Base-by-base conservation (phyloP, 2,888 invertebrate species). In the Julus scanicus region DNA sequence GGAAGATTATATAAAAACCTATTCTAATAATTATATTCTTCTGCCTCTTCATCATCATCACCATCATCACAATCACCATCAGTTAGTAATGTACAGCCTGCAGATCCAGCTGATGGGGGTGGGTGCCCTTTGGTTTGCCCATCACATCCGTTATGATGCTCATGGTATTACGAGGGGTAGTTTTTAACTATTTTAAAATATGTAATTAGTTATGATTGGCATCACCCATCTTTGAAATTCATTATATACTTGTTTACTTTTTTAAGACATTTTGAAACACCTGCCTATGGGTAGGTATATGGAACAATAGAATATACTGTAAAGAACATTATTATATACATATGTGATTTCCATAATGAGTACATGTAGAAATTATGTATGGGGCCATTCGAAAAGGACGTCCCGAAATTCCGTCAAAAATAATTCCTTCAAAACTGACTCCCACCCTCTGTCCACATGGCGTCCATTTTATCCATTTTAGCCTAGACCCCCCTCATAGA, bases 31-130 rank as follows among this genome's bases (percentile, higher is more conserved):
- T 57, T 57, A 57, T 11, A 57, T n/a, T n/a, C 1, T 57, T n/a
- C 3, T 57, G n/a, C 57, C 57, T 57, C 57, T 57, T 57, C 57
- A 57, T 57, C 57, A 57, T 57, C 57, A 57, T 57, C 57, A 57
- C n/a, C 53, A 53, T 57, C 57, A 57, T n/a, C 57, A 57, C 57
- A 57, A 57, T 57, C 57, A 57, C 57, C 57, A n/a, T 57, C 57
- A 57, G 17, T 57, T 57, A 57, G n/a, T 57, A n/a, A 3, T 57
- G 57, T n/a, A n/a, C n/a, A n/a, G n/a, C n/a, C n/a, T n/a, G n/a
- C 57, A 57, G 57, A 17, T n/a, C 57, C 57, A 57, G 57, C 57
- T 57, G 57, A 53, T 15, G 8, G 15, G 48, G 48, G 48, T 48
- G 11, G n/a, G n/a, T n/a, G n/a, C n/a, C 48, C 48, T 5, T 48